phyloP scores from a whole-genome alignment of 2,888 invertebrate genomes.

The Agrotis puta region DNA sequence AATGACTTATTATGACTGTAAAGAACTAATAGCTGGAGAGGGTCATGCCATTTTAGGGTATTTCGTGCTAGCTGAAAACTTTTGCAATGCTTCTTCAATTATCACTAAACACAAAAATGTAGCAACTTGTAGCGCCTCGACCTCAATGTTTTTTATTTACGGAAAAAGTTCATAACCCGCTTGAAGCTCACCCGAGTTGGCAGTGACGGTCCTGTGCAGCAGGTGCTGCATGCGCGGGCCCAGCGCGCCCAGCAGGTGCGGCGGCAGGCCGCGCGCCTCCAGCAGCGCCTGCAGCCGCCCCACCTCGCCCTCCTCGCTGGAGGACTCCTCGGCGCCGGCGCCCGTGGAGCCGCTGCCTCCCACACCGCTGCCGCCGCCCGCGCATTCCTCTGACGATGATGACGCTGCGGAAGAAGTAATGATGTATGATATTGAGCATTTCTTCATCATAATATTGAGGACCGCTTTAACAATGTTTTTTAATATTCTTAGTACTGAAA shows the following conservation, averaged over 20 bases:
- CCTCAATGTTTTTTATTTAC: too few species aligned
- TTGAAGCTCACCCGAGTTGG: conserved; percentile 88
- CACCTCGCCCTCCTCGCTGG: conserved; percentile 48
- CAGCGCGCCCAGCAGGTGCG: conserved; percentile 98
- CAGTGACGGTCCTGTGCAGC: conserved; percentile 98
- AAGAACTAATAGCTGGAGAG: too few species aligned
- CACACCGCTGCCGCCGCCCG: conserved; percentile 70
- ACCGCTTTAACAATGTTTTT: not conserved
- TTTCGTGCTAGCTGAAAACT: too few species aligned
- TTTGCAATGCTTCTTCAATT: too few species aligned
- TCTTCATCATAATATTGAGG: not conserved
- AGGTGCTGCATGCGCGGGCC: conserved; percentile 99
- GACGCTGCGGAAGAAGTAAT: conserved; percentile 69
- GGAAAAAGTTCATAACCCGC: too few species aligned
- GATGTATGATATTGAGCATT: too few species aligned
- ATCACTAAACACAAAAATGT: too few species aligned
- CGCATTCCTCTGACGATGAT: conserved; percentile 84
- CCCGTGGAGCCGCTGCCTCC: conserved; percentile 79
- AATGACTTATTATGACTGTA: not conserved
- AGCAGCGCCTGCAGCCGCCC: too few species aligned
- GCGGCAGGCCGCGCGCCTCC: conserved; percentile 98
- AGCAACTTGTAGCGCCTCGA: too few species aligned
- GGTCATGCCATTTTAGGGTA: too few species aligned
- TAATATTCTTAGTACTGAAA: not conserved
- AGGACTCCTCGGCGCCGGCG: conserved; percentile 85